Base-by-base conservation (phyloP, 2,797 vertebrate species). In the Schizopygopsis malacanthus region DNA sequence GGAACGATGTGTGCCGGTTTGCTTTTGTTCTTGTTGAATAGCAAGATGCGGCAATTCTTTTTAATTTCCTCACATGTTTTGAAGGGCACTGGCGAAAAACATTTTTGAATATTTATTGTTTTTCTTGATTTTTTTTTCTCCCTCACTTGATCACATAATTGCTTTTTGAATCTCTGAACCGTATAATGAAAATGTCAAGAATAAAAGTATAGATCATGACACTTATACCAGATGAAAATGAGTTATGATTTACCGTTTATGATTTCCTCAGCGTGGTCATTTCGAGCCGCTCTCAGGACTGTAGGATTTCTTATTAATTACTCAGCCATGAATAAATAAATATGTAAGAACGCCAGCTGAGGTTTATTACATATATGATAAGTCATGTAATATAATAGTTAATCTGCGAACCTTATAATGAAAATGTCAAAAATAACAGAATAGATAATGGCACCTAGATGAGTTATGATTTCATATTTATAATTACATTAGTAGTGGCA, bases 1-100 rank as follows among this genome's bases (percentile, higher is more conserved):
- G 25, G 73, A 89, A 85, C 77, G 72, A 83, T 73, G 80, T 56
- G 63, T 82, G 79, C 16, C 16, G n/a, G 52, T 85, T 81, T 50
- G 47, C 85, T 89, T 89, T 89, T 89, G 88, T 90, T 87, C 86
- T 87, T 80, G 13, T 73, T 86, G 85, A 88, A 88, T 72, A 88
- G 76, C 59, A 85, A 90, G 65, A 59, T 43, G 52, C 33, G 80
- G 82, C 82, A 25, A 28, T 83, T 72, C 56, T 76, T 86, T 80
- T 84, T 69, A 9, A 72, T 80, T 75, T 84, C 28, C 22, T 56
- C 59, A 12, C 37, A 15, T 86, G 67, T 75, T 69, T 87, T 81
- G 78, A 87, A 84, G 71, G 65, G 59, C 70, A 81, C 15, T 12
- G n/a, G 71, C 20, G 20, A 78, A 86, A 45, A 70, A 69, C 80